These are phyloP conservation scores for Gobius niger DNA, from an alignment of 2,113 vertebrate genomes.

Conservation along the genomic window DNA sequence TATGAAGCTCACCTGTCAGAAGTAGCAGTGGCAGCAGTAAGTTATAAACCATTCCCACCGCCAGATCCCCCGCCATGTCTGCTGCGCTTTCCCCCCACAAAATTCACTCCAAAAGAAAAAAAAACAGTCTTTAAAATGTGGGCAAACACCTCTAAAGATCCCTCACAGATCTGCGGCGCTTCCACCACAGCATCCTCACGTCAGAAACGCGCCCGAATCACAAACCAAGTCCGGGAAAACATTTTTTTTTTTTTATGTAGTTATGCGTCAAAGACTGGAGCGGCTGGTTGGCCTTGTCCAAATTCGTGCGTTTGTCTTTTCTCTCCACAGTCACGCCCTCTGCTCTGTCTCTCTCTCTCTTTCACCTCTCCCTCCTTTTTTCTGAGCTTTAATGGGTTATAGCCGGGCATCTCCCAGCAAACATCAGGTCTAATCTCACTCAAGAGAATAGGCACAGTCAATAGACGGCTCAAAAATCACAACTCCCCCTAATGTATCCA, in stretches of 20 bases:
- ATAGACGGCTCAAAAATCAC: conserved; percentile 28
- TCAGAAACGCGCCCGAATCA: neutral
- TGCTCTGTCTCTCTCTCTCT: conserved; percentile 27
- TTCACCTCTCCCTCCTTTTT: conserved; percentile 19
- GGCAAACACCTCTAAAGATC: conserved; percentile 35
- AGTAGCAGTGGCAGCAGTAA: conserved; percentile 68
- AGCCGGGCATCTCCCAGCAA: conserved; percentile 44
- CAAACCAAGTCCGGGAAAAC: neutral
- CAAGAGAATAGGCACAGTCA: conserved; percentile 34
- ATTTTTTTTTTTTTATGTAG: neutral
- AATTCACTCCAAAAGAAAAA: conserved; percentile 1
- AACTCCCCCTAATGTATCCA: conserved; percentile 7
- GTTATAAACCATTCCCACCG: conserved; percentile 69
- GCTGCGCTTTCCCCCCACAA: conserved; percentile 13
- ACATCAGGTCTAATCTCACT: conserved; percentile 43
- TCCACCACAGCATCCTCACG: conserved; percentile 39
- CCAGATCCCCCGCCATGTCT: conserved; percentile 60
- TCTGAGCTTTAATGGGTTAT: conserved; percentile 59
- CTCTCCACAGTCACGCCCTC: conserved; percentile 57
- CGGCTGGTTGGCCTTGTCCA: conserved; percentile 4
- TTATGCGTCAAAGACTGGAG: conserved; percentile 2
- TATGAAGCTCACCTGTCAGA: conserved; percentile 67
- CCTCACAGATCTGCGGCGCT: conserved; percentile 11
- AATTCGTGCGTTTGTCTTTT: conserved; percentile 25
- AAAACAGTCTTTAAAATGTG: conserved; percentile 14